Evolutionary conservation across 2,113 vertebrate genomes (phyloP).

Genomic region (Nesoenas mayeri): DNA sequence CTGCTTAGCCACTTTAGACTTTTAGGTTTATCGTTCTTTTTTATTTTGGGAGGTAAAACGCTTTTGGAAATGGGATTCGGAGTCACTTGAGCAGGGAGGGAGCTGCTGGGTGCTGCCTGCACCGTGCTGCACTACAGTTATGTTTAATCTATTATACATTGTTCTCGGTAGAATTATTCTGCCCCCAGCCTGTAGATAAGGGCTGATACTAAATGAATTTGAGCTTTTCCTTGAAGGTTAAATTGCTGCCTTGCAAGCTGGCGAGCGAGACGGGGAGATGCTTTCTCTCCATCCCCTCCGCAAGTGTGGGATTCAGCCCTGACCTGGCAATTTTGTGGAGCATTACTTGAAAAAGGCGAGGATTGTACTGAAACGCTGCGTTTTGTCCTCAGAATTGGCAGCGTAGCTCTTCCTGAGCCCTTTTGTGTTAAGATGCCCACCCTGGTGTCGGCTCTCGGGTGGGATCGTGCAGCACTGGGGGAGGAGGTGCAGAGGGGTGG

Average conservation of each 20-base stretch:
- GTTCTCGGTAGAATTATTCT: slow-evolving; percentile 18
- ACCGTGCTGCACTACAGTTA: background rate
- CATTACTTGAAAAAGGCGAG: background rate
- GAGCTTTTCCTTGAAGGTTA: background rate
- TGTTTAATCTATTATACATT: slow-evolving; percentile 44
- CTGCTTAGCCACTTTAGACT: background rate
- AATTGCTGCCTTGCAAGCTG: background rate
- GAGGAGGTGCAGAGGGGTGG: background rate
- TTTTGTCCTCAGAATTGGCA: background rate
- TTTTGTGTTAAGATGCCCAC: background rate
- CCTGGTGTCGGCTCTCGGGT: accelerated
- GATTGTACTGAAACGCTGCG: background rate
- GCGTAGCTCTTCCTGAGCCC: background rate
- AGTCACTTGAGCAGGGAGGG: background rate
- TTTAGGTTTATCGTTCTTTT: background rate
- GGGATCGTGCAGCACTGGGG: background rate
- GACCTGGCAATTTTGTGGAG: background rate
- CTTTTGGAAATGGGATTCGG: background rate
- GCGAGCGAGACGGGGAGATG: background rate
- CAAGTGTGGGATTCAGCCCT: background rate
- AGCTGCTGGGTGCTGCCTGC: background rate
- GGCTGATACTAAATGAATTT: background rate
- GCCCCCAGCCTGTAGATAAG: slow-evolving; percentile 9
- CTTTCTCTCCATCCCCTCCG: background rate
- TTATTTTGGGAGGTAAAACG: too few relatives aligned